These are phyloP conservation scores for Merodon equestris DNA, from an alignment of 2,888 invertebrate genomes.

Conservation along the genomic window DNA sequence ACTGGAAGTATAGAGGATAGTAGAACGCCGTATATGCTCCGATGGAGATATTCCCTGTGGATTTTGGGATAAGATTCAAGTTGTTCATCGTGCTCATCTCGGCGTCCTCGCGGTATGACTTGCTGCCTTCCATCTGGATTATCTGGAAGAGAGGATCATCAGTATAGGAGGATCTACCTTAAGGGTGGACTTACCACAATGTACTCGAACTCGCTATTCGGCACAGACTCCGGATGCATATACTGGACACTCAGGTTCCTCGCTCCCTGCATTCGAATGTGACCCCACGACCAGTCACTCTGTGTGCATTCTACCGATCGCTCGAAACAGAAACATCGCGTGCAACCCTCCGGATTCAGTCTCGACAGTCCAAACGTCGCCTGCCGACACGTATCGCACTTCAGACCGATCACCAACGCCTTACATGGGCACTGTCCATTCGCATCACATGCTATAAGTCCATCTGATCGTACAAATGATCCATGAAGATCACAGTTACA, in stretches of 20 bases:
- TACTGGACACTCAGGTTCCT: constrained; percentile 79
- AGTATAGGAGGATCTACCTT: too few species aligned
- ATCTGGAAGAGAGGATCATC: constrained; percentile 15
- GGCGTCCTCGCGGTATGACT: constrained; percentile 77
- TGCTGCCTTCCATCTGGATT: constrained; percentile 76
- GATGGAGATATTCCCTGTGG: constrained; percentile 78
- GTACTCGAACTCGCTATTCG: constrained; percentile 76
- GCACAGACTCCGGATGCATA: constrained; percentile 73
- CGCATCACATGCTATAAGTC: constrained; percentile 85
- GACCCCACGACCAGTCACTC: constrained; percentile 90
- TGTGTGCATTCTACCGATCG: constrained; percentile 89
- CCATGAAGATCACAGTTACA: constrained; percentile 91
- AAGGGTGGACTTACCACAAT: constrained; percentile 74
- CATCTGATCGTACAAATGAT: constrained; percentile 81
- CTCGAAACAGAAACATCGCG: constrained; percentile 97
- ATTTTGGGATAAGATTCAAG: constrained; percentile 83
- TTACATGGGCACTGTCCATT: constrained; percentile 94
- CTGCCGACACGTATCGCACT: constrained; percentile 90
- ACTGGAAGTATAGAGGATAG: constrained; percentile 78
- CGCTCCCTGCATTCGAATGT: constrained; percentile 83
- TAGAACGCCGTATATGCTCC: constrained; percentile 76
- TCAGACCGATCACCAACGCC: constrained; percentile 90
- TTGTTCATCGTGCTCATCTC: constrained; percentile 81
- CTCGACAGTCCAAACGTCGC: constrained; percentile 92
- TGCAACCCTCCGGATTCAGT: constrained; percentile 92